Conservation (phyloP, 2,113 vertebrate species). For the Physeter macrocephalus region DNA sequence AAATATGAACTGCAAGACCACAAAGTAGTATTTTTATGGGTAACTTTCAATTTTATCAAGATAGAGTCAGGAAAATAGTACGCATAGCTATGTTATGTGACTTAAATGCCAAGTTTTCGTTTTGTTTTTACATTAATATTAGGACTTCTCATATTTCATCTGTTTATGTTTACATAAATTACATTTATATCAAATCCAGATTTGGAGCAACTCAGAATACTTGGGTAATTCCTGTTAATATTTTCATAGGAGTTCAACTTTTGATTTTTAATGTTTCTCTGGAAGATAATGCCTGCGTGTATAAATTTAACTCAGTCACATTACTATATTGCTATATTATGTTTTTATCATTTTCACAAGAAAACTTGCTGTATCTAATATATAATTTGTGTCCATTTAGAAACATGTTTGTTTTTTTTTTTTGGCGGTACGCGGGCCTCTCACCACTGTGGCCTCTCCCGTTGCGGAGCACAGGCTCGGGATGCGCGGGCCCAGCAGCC, state of each 20-base stretch:
- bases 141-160: constrained; percentile 52
- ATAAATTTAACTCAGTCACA: constrained; percentile 11
- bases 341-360: neutral
- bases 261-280: constrained; percentile 23
- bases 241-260: constrained; percentile 51
- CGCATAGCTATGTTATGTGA: constrained; percentile 31
- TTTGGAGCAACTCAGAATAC: constrained; percentile 59
- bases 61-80: constrained; percentile 49
- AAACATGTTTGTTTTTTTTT: no score
- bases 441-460: no score
- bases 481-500: no score
- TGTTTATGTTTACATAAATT: constrained; percentile 71
- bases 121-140: constrained; percentile 66
- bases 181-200: constrained; percentile 56
- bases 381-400: neutral
- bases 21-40: constrained; percentile 55
- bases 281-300: neutral
- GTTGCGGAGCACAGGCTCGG: no score
- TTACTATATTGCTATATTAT: neutral
- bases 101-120: constrained; percentile 57
- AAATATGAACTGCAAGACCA: constrained; percentile 29
- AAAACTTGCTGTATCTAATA: neutral
- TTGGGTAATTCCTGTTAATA: constrained; percentile 63
- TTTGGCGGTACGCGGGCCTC: no score
- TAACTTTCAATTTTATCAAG: constrained; percentile 63